Base-by-base conservation (phyloP, 2,888 invertebrate species). In the Stenodema calcarata region DNA sequence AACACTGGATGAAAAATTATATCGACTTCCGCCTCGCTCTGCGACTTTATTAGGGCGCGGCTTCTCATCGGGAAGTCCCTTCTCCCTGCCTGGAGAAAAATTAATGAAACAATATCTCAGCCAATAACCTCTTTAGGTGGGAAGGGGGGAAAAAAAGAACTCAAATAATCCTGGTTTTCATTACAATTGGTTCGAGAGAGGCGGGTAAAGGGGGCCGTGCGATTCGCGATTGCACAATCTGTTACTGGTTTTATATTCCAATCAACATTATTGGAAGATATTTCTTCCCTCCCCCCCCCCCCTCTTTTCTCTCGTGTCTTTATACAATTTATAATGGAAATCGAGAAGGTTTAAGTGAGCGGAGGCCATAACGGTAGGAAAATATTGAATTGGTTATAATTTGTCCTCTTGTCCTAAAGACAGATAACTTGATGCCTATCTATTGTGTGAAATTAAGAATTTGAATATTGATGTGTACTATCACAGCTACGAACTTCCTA, bases 1-100 rank as follows among this genome's bases (percentile, higher is more conserved):
- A 69, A 35, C 69, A 69, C 41, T 41, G 82, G 69, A 69, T 82
- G 82, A 82, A 82, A 82, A 82, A 82, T 82, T 82, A 82, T 82
- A 82, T 82, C 82, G 82, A 82, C 82, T 82, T 30, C 81, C 30
- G 50, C 50, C 54, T 27, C 81, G 27, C 50, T 27, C 41, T 54
- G 30, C 80, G 69, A 82, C 82, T 82, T 82, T 82, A 82, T 82
- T 82, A 28, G 81, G 18, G 3, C 18, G 41, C 42, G 23, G 62
- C 62, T 23, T 62, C 62, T 62, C 23, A 62, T 78, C 44, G 14
- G 78, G 18, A 42, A 47, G 78, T 44, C 44, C 76, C 76, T 76
- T 76, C n/a, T 76, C 42, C 27, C 27, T 70, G n/a, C 42, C 78
- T 41, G 44, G 78, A 30, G 75, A 75, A 78, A 78, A 78, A 78